Percentiles rank a stretch among this genome's conserved stretches.
These are phyloP conservation scores for Acronicta leporina DNA, from an alignment of 2,888 invertebrate species.

Conservation along the genomic window DNA sequence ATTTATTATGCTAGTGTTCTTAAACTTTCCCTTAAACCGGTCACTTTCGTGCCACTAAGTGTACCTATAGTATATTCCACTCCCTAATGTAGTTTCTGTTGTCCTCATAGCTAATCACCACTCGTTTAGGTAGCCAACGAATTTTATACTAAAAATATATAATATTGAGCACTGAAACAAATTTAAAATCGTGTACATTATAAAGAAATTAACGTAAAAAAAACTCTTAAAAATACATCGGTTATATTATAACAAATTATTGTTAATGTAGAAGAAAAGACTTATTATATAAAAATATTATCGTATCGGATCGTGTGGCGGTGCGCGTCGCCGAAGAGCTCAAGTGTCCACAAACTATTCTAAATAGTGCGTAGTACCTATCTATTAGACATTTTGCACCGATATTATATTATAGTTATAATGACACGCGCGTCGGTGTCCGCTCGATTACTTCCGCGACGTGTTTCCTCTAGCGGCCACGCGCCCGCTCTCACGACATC, in stretches of 20 bases:
- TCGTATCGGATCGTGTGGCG: slow-evolving; percentile 61
- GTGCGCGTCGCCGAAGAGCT: slow-evolving; percentile 68
- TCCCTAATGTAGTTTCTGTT: slow-evolving; percentile 79
- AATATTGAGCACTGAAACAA: slow-evolving; percentile 86
- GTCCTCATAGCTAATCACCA: slow-evolving; percentile 79
- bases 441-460: slow-evolving; percentile 59
- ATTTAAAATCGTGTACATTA: slow-evolving; percentile 80
- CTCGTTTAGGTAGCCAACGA: slow-evolving; percentile 87
- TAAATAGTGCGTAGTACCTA: slow-evolving; percentile 82
- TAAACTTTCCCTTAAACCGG: slow-evolving; percentile 13
- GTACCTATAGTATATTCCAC: slow-evolving; percentile 78
- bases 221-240: slow-evolving; percentile 68
- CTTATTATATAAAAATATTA: slow-evolving; percentile 77
- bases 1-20: slow-evolving; percentile 40
- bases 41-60: slow-evolving; percentile 57
- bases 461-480: slow-evolving; percentile 35
- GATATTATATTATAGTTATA: slow-evolving; percentile 79
- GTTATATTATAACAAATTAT: slow-evolving; percentile 80
- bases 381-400: slow-evolving; percentile 87
- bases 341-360: slow-evolving; percentile 83
- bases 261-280: slow-evolving; percentile 86
- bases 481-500: slow-evolving; percentile 10
- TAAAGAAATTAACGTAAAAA: slow-evolving; percentile 63
- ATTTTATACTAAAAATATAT: slow-evolving; percentile 80
- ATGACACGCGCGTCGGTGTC: slow-evolving; percentile 70